Evolutionary conservation across 2,113 vertebrate genomes (phyloP).

Genomic region (Arvicanthis niloticus): DNA sequence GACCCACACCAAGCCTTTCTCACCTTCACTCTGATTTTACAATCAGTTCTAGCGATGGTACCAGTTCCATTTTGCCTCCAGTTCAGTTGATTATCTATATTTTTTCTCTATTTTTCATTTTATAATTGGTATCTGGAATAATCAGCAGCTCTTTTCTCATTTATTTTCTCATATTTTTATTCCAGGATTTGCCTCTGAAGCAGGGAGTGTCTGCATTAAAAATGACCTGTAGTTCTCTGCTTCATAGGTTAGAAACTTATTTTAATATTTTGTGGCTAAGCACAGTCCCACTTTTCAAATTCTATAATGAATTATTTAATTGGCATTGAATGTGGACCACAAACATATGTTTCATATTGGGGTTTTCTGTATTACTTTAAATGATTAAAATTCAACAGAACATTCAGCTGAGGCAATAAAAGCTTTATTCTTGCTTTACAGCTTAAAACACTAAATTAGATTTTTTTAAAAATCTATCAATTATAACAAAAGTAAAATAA

Average conservation of each 20-base stretch:
- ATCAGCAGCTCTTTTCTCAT: slow-evolving; percentile 99
- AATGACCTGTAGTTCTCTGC: slow-evolving; percentile 99
- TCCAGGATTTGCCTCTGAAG: slow-evolving; percentile 99
- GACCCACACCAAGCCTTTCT: slow-evolving; percentile 42
- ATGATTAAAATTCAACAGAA: slow-evolving; percentile 85
- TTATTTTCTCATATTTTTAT: slow-evolving; percentile 97
- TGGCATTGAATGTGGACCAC: slow-evolving; percentile 89
- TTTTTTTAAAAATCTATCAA: slow-evolving; percentile 69
- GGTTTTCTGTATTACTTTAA: slow-evolving; percentile 86
- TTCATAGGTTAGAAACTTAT: slow-evolving; percentile 99
- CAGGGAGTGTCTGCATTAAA: slow-evolving; percentile 99
- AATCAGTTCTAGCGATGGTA: slow-evolving; percentile 81
- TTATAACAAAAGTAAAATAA: slow-evolving; percentile 75
- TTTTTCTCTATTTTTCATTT: slow-evolving; percentile 88
- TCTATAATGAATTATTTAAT: slow-evolving; percentile 86
- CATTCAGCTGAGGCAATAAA: slow-evolving; percentile 86
- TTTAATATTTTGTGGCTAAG: slow-evolving; percentile 99
- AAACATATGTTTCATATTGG: slow-evolving; percentile 86
- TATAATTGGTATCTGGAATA: slow-evolving; percentile 92
- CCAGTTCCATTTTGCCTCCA: slow-evolving; percentile 91
- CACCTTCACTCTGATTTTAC: slow-evolving; percentile 69
- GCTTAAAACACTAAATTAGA: slow-evolving; percentile 84
- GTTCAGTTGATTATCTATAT: slow-evolving; percentile 85
- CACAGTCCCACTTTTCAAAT: slow-evolving; percentile 94
- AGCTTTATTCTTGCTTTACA: slow-evolving; percentile 85